Conservation (phyloP, 2,797 vertebrate species). For the Acomys russatus region DNA sequence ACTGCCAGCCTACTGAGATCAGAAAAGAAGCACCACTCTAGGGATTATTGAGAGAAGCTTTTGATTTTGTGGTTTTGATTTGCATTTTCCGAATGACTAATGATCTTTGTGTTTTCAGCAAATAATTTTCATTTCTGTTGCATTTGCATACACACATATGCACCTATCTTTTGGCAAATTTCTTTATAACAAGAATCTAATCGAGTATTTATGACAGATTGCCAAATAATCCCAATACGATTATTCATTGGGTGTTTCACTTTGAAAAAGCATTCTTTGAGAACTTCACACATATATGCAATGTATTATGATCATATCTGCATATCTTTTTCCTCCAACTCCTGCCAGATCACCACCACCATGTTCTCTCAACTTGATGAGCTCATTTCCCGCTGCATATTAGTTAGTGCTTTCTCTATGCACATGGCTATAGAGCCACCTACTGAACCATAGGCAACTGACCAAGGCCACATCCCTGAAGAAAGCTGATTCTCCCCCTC, state of each 20-base stretch:
- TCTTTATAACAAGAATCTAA: background rate
- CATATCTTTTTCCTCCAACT: background rate
- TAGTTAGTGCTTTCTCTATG: background rate
- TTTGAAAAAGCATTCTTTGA: background rate
- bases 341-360: background rate
- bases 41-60: background rate
- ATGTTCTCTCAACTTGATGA: background rate
- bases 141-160: background rate
- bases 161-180: background rate
- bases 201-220: background rate
- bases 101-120: background rate
- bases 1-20: background rate
- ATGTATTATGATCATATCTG: background rate
- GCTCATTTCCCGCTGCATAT: background rate
- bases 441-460: background rate
- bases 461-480: background rate
- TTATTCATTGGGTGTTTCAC: background rate
- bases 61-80: constrained; percentile 4
- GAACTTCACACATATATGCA: background rate
- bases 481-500: background rate
- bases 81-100: background rate
- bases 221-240: background rate
- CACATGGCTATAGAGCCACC: background rate
- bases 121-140: background rate
- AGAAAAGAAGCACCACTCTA: background rate